Evolutionary conservation across 2,797 vertebrate species (phyloP).

Genomic region (Thalassophryne amazonica): DNA sequence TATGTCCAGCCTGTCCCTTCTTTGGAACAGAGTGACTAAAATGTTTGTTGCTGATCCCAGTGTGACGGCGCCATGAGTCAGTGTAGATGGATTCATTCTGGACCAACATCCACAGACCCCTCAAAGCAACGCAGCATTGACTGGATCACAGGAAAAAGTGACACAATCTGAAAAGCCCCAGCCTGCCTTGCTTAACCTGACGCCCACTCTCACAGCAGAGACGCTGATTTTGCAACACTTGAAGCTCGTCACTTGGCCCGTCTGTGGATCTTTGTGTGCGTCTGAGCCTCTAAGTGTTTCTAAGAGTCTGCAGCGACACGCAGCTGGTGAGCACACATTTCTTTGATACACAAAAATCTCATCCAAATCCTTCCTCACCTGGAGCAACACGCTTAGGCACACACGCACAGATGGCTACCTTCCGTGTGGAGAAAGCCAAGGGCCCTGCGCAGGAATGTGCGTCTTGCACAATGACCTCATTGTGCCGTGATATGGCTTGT

Average conservation of each 20-base stretch:
- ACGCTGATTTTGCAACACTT: conserved; percentile 47
- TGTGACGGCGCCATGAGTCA: conserved; percentile 37
- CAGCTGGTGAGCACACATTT: conserved; percentile 63
- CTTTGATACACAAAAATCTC: conserved; percentile 66
- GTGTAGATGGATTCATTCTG: conserved; percentile 34
- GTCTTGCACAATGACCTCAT: conserved; percentile 83
- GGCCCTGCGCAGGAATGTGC: conserved; percentile 76
- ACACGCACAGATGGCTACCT: conserved; percentile 66
- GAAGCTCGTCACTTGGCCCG: conserved; percentile 38
- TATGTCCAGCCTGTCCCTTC: too few species aligned
- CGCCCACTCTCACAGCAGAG: conserved; percentile 31
- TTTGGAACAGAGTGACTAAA: too few species aligned
- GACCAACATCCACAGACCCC: conserved; percentile 13
- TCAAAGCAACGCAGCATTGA: background rate
- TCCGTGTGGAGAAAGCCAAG: conserved; percentile 73
- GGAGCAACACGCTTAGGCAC: conserved; percentile 42
- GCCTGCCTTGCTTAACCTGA: conserved; percentile 23
- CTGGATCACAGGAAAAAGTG: conserved; percentile 20
- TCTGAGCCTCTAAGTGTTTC: conserved; percentile 29
- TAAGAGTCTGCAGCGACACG: conserved; percentile 58
- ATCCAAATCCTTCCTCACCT: conserved; percentile 73
- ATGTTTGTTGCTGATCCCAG: conserved; percentile 51
- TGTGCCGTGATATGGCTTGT: conserved; percentile 77
- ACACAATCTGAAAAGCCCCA: conserved; percentile 33
- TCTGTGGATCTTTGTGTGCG: conserved; percentile 6